Evolutionary conservation across 1,140 invertebrate genomes (phyloP), one percentile per base, ranked within the genome.

Genomic region (Neocloeon triangulifer): DNA sequence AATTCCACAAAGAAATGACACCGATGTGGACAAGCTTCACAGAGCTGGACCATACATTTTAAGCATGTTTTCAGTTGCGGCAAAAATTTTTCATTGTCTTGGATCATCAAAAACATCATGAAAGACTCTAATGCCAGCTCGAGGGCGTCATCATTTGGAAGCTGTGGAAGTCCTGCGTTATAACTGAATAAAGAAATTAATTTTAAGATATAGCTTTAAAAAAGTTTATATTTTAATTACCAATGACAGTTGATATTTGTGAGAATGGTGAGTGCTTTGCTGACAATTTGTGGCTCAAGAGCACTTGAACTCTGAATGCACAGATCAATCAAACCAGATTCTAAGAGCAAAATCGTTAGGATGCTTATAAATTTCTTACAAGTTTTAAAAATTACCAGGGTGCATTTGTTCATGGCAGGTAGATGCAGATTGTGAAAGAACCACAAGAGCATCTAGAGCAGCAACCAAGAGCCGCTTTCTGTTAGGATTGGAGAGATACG

Each of bases 231-330:
- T 33, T 8, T 8, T 4, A 31, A n/a, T 45, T 53, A 69, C 48
- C 69, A 69, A 40, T 70, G 73, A 34, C 66, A 65, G n/a, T 66
- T 59, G 37, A 77, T 57, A n/a, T n/a, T n/a, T n/a, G n/a, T 19
- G 19, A 32, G 22, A 17, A 32, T 66, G 34, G 65, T 65, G 37
- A 74, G 63, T 3, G 72, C 64, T 53, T 74, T 72, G 3, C 68
- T 64, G 15, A 69, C 65, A 4, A 75, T 61, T 5, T 58, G 53
- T 12, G 62, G 60, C 49, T 73, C 57, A 15, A 59, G 56, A 5
- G 70, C 65, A 41, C 66, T 62, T 34, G 67, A 66, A 34, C 62
- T 58, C 37, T 53, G 53, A 2, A 51, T 45, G 39, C 66, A 65
- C 1, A 69, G 45, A 20, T 56, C 43, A 32, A 62, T 50, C 18